These are phyloP conservation scores for Seriola quinqueradiata DNA, from an alignment of 2,113 vertebrate species.

Conservation along the genomic window DNA sequence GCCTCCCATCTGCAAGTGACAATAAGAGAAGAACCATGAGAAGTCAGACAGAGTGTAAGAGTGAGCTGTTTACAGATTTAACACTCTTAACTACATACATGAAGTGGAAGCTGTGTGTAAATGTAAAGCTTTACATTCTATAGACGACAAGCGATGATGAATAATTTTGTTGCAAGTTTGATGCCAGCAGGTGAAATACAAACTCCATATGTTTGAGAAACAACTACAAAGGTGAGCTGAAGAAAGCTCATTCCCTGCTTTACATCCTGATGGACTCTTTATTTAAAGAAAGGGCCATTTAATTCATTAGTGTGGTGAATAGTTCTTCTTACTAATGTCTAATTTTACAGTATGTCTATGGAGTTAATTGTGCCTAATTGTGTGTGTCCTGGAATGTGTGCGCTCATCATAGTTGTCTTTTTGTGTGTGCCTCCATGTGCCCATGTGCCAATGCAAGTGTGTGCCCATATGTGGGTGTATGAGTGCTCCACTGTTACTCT, in stretches of 20 bases:
- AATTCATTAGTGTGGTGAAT: constrained; percentile 43
- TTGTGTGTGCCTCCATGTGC: constrained; percentile 63
- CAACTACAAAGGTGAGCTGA: background rate
- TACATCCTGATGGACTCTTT: constrained; percentile 25
- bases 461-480: constrained; percentile 74
- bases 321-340: constrained; percentile 44
- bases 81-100: background rate
- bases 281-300: constrained; percentile 48
- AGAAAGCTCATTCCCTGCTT: constrained; percentile 15
- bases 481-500: constrained; percentile 54
- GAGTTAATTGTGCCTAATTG: constrained; percentile 57
- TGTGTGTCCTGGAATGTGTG: constrained; percentile 70
- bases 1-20: background rate
- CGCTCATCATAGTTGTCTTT: constrained; percentile 60
- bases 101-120: background rate
- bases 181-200: background rate
- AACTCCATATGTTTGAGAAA: constrained; percentile 3
- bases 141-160: background rate
- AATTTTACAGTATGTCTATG: constrained; percentile 56
- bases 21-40: constrained; percentile 1
- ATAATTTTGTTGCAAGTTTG: background rate
- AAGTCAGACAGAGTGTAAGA: background rate
- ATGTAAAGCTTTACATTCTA: background rate
- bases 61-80: background rate
- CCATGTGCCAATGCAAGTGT: constrained; percentile 63